phyloP scores from a whole-genome alignment of 2,888 invertebrate species.

The Zele albiditarsus region DNA sequence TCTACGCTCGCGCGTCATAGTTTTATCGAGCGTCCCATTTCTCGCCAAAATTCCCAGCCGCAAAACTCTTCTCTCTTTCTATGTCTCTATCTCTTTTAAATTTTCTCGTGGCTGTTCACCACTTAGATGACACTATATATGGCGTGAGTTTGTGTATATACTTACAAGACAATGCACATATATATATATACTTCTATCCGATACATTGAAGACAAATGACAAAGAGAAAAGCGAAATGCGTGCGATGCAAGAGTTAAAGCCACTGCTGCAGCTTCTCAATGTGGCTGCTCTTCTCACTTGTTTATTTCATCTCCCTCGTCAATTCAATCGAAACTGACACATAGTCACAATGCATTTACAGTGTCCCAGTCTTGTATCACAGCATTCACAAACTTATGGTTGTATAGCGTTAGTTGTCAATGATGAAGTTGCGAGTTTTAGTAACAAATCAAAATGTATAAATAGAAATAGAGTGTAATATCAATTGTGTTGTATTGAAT shows the following conservation, averaged over 20 bases:
- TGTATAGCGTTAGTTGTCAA: background rate
- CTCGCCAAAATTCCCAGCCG: slow-evolving; percentile 40
- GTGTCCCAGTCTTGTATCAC: background rate
- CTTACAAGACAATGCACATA: background rate
- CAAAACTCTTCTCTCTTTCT: slow-evolving; percentile 24
- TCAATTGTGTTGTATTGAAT: background rate
- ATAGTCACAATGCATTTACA: background rate
- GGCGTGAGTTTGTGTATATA: background rate
- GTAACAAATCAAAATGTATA: background rate
- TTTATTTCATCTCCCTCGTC: background rate
- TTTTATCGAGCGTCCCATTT: slow-evolving; percentile 45
- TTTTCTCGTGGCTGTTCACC: background rate
- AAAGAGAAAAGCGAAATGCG: background rate
- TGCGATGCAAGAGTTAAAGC: background rate
- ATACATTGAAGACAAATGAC: background rate
- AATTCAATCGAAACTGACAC: background rate
- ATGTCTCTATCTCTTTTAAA: background rate
- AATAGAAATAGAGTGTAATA: background rate
- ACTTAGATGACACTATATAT: background rate
- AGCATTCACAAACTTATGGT: background rate
- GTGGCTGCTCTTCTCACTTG: background rate
- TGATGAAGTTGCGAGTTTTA: background rate
- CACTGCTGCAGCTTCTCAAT: background rate
- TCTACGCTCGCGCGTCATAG: slow-evolving; percentile 39
- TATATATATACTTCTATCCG: background rate